Evolutionary conservation across 2,113 vertebrate species (phyloP).

Genomic region (Aptenodytes forsteri): DNA sequence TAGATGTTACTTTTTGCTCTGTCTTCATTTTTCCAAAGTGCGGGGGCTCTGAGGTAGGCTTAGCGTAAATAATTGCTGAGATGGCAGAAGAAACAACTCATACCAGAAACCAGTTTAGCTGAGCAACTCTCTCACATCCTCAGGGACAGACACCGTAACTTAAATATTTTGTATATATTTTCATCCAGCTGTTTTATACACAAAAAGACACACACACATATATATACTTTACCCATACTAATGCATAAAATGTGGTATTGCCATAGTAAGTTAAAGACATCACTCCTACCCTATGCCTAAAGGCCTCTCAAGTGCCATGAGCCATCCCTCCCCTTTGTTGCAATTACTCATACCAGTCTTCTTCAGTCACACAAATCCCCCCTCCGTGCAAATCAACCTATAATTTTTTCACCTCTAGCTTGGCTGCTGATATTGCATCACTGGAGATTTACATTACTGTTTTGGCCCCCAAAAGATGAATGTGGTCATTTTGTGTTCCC

Average conservation of each 20-base stretch:
- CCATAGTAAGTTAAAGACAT: background rate
- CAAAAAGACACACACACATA: accelerated
- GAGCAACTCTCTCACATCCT: background rate
- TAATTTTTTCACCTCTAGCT: background rate
- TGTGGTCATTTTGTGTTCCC: background rate
- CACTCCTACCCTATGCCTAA: background rate
- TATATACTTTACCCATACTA: background rate
- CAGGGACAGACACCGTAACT: background rate
- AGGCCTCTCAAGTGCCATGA: background rate
- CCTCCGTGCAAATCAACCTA: accelerated
- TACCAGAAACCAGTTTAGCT: background rate
- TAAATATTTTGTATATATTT: background rate
- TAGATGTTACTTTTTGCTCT: background rate
- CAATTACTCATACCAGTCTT: background rate
- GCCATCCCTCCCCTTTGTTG: background rate
- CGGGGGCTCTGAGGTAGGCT: background rate
- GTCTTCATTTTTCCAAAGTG: background rate
- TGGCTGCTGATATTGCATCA: background rate
- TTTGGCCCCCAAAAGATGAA: background rate
- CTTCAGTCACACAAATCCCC: background rate
- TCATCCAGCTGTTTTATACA: background rate
- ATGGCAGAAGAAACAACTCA: background rate
- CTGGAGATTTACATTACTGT: background rate
- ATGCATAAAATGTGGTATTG: background rate
- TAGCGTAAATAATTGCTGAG: background rate